phyloP scores from a whole-genome alignment of 2,113 vertebrate genomes.

The Hymenochirus boettgeri region DNA sequence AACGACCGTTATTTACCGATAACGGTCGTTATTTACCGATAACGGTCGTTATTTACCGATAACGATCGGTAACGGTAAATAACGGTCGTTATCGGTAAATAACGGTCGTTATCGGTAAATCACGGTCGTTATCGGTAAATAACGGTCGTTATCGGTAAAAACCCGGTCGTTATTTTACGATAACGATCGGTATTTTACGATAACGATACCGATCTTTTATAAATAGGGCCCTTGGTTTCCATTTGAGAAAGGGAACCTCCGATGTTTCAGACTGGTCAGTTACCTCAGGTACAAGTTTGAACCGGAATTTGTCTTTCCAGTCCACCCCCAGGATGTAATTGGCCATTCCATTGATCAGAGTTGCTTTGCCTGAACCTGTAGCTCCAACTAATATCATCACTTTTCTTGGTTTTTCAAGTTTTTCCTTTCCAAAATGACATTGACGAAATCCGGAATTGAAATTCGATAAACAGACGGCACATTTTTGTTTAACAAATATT shows the following conservation, averaged over 20 bases:
- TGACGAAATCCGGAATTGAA: constrained; percentile 31
- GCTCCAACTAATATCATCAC: constrained; percentile 54
- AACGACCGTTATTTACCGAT: too few relatives aligned
- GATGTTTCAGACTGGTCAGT: constrained; percentile 47
- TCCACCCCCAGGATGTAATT: constrained; percentile 43
- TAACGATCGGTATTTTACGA: too few relatives aligned
- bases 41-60: too few relatives aligned
- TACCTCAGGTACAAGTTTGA: constrained; percentile 20
- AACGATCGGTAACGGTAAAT: too few relatives aligned
- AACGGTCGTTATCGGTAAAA: too few relatives aligned
- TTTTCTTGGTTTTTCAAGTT: background rate
- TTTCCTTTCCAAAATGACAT: constrained; percentile 32
- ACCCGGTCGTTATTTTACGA: too few relatives aligned
- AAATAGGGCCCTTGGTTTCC: constrained; percentile 17
- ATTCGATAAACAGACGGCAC: background rate
- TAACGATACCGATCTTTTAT: too few relatives aligned
- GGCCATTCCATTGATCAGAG: constrained; percentile 25
- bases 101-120: too few relatives aligned
- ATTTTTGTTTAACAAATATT: background rate
- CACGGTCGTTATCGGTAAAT: too few relatives aligned
- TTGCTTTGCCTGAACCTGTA: constrained; percentile 51
- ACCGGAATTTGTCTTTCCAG: constrained; percentile 41
- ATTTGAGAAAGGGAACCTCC: constrained; percentile 31
- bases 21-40: too few relatives aligned
- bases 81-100: too few relatives aligned